Conservation (phyloP, 2,888 invertebrate genomes). For the Nematopogon swammerdamellus region DNA sequence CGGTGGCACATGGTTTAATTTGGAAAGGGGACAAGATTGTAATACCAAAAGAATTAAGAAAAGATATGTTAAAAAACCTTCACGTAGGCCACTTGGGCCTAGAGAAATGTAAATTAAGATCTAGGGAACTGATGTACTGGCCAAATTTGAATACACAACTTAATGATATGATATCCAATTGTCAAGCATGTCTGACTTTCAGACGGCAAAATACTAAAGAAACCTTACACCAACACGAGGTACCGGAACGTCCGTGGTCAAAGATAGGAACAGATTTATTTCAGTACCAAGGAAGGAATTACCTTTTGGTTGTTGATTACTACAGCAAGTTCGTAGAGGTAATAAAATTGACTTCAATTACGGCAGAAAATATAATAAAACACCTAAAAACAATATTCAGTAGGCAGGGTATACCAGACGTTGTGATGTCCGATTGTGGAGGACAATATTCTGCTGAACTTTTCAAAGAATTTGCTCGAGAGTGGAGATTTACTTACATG, state of each 20-base stretch:
- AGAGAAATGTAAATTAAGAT: slow-evolving; percentile 5
- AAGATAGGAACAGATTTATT: slow-evolving; percentile 2
- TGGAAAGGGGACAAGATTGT: background rate
- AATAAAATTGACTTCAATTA: background rate
- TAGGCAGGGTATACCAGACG: slow-evolving; percentile 5
- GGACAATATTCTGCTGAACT: slow-evolving; percentile 4
- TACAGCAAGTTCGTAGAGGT: slow-evolving; percentile 7
- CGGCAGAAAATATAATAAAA: slow-evolving; percentile 1
- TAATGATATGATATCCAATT: no score
- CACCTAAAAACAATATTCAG: slow-evolving; percentile 3
- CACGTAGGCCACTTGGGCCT: slow-evolving; percentile 7
- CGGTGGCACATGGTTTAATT: background rate
- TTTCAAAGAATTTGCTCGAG: slow-evolving; percentile 8
- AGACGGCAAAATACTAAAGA: background rate
- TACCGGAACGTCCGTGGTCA: background rate
- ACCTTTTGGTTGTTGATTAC: slow-evolving; percentile 6
- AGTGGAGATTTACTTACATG: slow-evolving; percentile 12
- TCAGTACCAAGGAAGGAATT: slow-evolving; percentile 3
- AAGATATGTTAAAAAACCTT: slow-evolving; percentile 3
- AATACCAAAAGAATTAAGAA: background rate
- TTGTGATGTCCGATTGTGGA: slow-evolving; percentile 4
- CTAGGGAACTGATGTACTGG: slow-evolving; percentile 4
- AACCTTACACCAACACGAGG: background rate
- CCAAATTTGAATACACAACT: background rate
- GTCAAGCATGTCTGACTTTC: background rate